Base-by-base conservation (phyloP, 2,797 vertebrate genomes). In the Eulemur albifrons region DNA sequence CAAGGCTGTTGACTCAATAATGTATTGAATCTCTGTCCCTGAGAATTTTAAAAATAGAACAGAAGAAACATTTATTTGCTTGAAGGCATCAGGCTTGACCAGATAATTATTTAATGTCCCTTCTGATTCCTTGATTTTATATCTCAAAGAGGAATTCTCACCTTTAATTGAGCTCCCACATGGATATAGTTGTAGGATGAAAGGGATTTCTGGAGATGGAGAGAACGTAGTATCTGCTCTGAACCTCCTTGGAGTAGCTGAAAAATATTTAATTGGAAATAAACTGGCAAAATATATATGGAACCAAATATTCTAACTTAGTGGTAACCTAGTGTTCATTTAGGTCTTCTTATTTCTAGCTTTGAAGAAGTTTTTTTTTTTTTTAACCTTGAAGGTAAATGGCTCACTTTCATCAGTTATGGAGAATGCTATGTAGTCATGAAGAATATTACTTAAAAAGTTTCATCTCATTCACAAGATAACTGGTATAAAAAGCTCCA, bases 161-260 rank as follows among this genome's bases (percentile, higher is more conserved):
- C 99, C 99, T 99, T 99, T 91, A 99, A 95, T 13, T 99, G 99
- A 32, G 99, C 99, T 97, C 99, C 99, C 1, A 99, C 99, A 97
- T 98, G 99, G 97, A 99, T 99, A 94, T 99, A 99, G 98, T 87
- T 99, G 98, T 99, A 99, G 0, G 98, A 98, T 0, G 99, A 98
- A 0, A 99, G 98, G 83, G 99, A 99, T 98, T 99, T 99, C 98
- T 99, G 99, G 72, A 99, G 98, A 97, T 99, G 99, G 15, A 99
- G 98, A 12, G 99, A 99, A 17, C 98, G 99, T 0, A 99, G 93
- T 52, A 99, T 98, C 91, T 99, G 98, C n/a, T 99, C 99, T 9
- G 99, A 99, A 86, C 99, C 99, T 86, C 99, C 99, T 98, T 99
- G 99, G n/a, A 99, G 99, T 90, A 99, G 98, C 99, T 99, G 97